These are phyloP conservation scores for Epistrophella euchroma DNA, from an alignment of 2,888 invertebrate genomes.

Conservation along the genomic window DNA sequence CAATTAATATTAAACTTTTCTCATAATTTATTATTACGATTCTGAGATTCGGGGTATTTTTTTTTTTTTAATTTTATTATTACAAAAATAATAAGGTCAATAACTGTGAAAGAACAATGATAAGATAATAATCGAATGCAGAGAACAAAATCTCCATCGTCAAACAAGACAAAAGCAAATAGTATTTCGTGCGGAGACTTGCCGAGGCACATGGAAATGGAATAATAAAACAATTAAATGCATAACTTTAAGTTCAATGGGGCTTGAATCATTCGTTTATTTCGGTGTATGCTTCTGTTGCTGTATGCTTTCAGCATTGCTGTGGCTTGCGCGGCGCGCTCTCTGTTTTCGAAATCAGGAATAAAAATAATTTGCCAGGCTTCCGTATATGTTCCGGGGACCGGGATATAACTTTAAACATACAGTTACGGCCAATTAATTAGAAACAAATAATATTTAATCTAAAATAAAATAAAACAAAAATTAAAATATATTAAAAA, in stretches of 20 bases:
- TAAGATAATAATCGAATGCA: constrained; percentile 45
- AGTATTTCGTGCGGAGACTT: not conserved
- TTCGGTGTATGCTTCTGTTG: not conserved
- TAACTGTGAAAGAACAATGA: not conserved
- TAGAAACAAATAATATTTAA: no score
- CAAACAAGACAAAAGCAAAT: not conserved
- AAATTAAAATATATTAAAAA: no score
- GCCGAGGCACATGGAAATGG: constrained; percentile 44
- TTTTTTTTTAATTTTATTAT: not conserved
- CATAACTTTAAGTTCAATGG: constrained; percentile 40
- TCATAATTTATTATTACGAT: constrained; percentile 5
- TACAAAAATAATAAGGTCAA: not conserved
- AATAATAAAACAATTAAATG: constrained; percentile 71
- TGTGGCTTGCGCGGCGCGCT: not conserved
- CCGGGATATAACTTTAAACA: not conserved
- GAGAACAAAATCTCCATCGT: not conserved
- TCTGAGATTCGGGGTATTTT: not conserved
- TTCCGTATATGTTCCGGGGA: no score
- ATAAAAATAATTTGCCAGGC: not conserved
- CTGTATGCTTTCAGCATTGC: not conserved
- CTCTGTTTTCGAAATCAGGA: not conserved
- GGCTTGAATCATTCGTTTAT: constrained; percentile 23
- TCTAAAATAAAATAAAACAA: no score
- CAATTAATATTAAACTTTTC: constrained; percentile 14
- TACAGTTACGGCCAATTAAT: not conserved